These are phyloP conservation scores for Lophochroa leadbeateri DNA, from an alignment of 2,113 vertebrate species.

Conservation along the genomic window DNA sequence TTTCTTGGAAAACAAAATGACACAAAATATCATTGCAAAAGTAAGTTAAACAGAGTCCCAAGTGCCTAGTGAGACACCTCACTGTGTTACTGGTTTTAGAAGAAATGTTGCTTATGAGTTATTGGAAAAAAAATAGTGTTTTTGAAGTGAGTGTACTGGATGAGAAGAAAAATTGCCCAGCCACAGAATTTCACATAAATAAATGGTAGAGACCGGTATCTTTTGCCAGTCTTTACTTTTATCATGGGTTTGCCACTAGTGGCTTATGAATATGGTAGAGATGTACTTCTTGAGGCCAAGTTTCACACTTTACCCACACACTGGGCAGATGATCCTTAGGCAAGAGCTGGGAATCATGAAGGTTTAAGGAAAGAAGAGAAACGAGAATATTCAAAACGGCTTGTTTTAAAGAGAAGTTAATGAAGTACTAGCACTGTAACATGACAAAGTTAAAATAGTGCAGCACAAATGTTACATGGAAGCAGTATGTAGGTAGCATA, in stretches of 20 bases:
- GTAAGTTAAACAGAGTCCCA: background rate
- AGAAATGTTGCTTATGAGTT: background rate
- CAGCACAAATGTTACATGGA: background rate
- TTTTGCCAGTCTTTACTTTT: background rate
- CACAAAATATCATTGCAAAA: background rate
- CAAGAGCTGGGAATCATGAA: background rate
- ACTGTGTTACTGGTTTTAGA: background rate
- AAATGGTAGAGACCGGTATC: background rate
- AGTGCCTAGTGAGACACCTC: background rate
- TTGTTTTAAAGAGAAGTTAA: background rate
- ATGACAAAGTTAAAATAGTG: background rate
- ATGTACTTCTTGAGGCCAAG: background rate
- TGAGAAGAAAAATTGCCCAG: background rate
- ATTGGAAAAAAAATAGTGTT: background rate
- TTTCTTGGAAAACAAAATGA: background rate
- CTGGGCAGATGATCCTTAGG: background rate
- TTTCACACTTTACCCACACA: background rate
- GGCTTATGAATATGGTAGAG: background rate
- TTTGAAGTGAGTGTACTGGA: background rate
- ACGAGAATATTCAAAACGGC: background rate
- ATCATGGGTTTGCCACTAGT: background rate
- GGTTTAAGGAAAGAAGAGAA: background rate
- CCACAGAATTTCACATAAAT: background rate
- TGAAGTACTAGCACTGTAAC: background rate
- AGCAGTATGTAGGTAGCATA: background rate